Evolutionary conservation across 2,888 invertebrate genomes (phyloP), one percentile per base, ranked within the genome.

Genomic region (Euproctis similis): DNA sequence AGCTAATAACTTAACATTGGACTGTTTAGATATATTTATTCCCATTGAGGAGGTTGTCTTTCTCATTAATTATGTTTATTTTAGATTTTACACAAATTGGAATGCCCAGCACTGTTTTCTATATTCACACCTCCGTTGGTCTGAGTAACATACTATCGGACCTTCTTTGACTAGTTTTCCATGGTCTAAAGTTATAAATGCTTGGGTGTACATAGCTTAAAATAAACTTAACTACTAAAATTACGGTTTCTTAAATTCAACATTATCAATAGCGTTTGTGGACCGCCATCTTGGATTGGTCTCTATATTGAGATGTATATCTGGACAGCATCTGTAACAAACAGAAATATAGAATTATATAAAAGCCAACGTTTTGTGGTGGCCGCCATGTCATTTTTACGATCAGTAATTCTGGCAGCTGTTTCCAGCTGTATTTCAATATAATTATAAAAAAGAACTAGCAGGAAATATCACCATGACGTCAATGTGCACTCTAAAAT

Each of bases 231-330:
- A 35, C 39, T 54, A 68, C 65, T 81, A 80, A 65, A 59, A 69
- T 80, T 78, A 82, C 80, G 80, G 77, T 77, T 81, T 68, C 76
- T 62, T 78, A 77, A 30, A 53, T 64, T 65, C 64, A 53, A 33
- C 54, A 53, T 63, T 57, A 62, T 63, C 64, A 21, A 54, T 63
- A 57, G 56, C 57, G 58, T 59, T 42, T 59, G 48, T 61, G 58
- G 52, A 54, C 59, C 67, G 59, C 66, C 67, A 62, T 58, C 59
- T 55, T 58, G 45, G 58, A 56, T 72, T 68, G 70, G 69, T 76
- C 70, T 77, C 74, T 56, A 49, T 30, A 49, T 45, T 58, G 46
- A 55, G 59, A 59, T 63, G 56, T 47, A 59, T 57, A 40, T 50
- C 43, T 59, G 46, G 60, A 54, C 50, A 48, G 52, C 50, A 62